Conservation (phyloP, 2,113 vertebrate species). For the Xenopus borealis region DNA sequence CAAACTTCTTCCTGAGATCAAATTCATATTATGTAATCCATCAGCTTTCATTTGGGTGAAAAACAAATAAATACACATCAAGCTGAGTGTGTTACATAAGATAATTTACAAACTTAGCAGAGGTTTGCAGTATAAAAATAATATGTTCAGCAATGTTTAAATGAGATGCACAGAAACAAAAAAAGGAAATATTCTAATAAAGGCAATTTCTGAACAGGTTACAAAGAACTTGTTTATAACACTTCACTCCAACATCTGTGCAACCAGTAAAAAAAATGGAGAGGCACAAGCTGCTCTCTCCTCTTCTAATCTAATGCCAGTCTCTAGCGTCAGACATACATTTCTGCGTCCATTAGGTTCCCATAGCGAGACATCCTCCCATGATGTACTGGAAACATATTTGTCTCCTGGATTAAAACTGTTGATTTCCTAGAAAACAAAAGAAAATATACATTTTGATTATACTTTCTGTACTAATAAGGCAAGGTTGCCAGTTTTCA, state of each 20-base stretch:
- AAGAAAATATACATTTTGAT: conserved; percentile 43
- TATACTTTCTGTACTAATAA: conserved; percentile 16
- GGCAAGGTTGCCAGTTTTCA: background rate
- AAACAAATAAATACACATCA: too few species aligned
- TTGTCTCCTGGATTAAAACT: conserved; percentile 73
- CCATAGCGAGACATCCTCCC: conserved; percentile 74
- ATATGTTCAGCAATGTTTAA: too few species aligned
- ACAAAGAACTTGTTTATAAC: background rate
- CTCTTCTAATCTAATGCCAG: conserved; percentile 15
- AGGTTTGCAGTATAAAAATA: too few species aligned
- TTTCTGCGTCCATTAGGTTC: conserved; percentile 67
- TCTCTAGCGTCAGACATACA: conserved; percentile 59
- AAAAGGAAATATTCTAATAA: too few species aligned
- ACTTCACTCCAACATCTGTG: background rate
- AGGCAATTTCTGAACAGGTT: too few species aligned
- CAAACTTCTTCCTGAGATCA: too few species aligned
- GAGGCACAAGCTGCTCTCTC: background rate
- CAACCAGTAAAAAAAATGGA: conserved; percentile 5
- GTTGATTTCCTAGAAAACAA: conserved; percentile 64
- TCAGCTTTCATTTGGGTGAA: too few species aligned
- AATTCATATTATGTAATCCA: too few species aligned
- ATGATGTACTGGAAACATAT: conserved; percentile 71
- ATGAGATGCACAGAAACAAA: too few species aligned
- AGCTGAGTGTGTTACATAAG: too few species aligned
- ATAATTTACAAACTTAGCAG: too few species aligned